Conservation (phyloP, 2,888 invertebrate genomes). For the Andricus curvator region DNA sequence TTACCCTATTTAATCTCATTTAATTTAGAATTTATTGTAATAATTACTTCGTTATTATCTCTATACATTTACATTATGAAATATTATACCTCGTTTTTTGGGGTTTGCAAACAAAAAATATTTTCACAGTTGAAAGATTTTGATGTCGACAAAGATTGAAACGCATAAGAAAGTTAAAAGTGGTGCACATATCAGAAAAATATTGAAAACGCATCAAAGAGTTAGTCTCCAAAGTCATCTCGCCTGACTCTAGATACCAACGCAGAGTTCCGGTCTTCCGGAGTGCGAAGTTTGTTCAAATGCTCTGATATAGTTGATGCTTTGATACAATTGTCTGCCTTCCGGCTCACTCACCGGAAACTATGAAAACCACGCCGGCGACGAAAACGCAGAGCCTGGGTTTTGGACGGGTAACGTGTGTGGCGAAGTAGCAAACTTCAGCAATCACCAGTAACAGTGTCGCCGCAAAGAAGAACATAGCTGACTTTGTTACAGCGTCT, state of each 20-base stretch:
- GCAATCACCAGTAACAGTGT: conserved; percentile 88
- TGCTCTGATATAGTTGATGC: conserved; percentile 28
- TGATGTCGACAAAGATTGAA: not conserved
- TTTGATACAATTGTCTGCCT: conserved; percentile 38
- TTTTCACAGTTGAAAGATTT: not conserved
- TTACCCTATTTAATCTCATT: too few species aligned
- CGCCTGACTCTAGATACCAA: conserved; percentile 18
- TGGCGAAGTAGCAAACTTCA: conserved; percentile 89
- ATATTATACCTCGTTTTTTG: too few species aligned
- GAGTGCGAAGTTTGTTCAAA: conserved; percentile 32
- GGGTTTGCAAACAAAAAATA: too few species aligned
- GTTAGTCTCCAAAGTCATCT: conserved; percentile 11
- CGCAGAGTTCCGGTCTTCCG: conserved; percentile 17
- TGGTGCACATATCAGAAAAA: conserved; percentile 44
- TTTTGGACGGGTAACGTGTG: conserved; percentile 86
- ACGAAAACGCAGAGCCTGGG: conserved; percentile 90
- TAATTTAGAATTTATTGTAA: too few species aligned
- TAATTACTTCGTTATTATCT: too few species aligned
- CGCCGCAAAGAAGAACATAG: conserved; percentile 89
- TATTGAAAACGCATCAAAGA: conserved; percentile 2
- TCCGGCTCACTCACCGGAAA: conserved; percentile 85
- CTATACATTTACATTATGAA: too few species aligned
- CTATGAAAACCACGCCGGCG: conserved; percentile 92
- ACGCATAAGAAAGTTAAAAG: not conserved
- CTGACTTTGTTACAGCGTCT: conserved; percentile 94